Percentiles rank a stretch among this genome's conserved stretches.
Conservation (phyloP, 2,888 invertebrate genomes). For the Rhaphigaster nebulosa region DNA sequence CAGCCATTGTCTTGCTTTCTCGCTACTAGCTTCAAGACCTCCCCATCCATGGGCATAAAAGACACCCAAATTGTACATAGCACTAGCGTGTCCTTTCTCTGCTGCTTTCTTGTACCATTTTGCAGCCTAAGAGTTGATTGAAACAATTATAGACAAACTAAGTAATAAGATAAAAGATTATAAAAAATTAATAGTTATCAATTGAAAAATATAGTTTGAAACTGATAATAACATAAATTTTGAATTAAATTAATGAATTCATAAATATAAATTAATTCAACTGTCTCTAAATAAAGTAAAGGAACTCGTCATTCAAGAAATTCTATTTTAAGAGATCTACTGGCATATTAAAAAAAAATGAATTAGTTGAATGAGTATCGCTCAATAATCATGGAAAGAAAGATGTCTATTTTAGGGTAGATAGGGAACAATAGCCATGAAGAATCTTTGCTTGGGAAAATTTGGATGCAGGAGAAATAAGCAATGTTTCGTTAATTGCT, state of each 20-base stretch:
- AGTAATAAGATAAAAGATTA: background rate
- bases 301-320: no score
- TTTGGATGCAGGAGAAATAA: background rate
- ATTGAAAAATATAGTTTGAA: background rate
- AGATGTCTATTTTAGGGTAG: no score
- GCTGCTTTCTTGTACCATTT: constrained; percentile 77
- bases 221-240: background rate
- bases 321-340: no score
- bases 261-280: no score
- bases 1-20: constrained; percentile 73
- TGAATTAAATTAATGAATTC: background rate
- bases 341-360: no score
- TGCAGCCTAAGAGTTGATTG: constrained; percentile 74
- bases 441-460: background rate
- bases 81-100: constrained; percentile 75
- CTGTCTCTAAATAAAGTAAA: no score
- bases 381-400: no score
- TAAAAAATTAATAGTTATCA: background rate
- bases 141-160: constrained; percentile 58
- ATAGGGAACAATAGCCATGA: no score
- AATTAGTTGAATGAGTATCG: no score
- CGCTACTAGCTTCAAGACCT: constrained; percentile 71
- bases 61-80: constrained; percentile 79
- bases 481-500: background rate
- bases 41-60: constrained; percentile 78